Conservation (phyloP, 2,888 invertebrate genomes). For the Rhagophthalmus giganteus region DNA sequence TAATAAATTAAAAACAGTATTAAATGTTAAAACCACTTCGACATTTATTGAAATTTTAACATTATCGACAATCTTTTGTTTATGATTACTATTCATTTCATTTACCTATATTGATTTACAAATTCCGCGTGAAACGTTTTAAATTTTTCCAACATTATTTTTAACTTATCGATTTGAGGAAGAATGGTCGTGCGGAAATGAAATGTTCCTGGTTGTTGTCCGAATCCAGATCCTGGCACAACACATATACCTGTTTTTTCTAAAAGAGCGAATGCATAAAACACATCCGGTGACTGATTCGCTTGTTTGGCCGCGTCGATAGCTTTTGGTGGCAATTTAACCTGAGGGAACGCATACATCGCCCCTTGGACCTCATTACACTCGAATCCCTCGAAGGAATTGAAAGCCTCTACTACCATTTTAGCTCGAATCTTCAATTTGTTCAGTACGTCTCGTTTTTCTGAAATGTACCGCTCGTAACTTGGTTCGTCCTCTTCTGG, state of each 20-base stretch:
- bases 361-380: constrained; percentile 90
- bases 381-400: constrained; percentile 83
- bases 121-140: constrained; percentile 83
- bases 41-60: too few species aligned
- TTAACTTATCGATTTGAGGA: constrained; percentile 81
- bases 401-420: constrained; percentile 86
- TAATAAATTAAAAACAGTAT: too few species aligned
- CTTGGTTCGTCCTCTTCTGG: constrained; percentile 86
- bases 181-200: constrained; percentile 92
- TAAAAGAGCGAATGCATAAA: constrained; percentile 89
- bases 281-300: constrained; percentile 80
- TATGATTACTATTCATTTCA: too few species aligned
- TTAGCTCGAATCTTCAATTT: constrained; percentile 78
- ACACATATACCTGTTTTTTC: constrained; percentile 92
- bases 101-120: constrained; percentile 71
- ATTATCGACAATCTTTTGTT: too few species aligned
- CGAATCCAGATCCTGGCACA: constrained; percentile 93
- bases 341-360: constrained; percentile 97
- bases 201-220: constrained; percentile 89
- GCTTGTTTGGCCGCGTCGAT: constrained; percentile 77
- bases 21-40: too few species aligned
- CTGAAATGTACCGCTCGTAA: constrained; percentile 73
- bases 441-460: constrained; percentile 71
- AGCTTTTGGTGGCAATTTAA: constrained; percentile 81
- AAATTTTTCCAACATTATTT: constrained; percentile 81